Evolutionary conservation across 2,888 invertebrate species (phyloP), one percentile per base, ranked within the genome.

Genomic region (Gymnosoma rotundatum): DNA sequence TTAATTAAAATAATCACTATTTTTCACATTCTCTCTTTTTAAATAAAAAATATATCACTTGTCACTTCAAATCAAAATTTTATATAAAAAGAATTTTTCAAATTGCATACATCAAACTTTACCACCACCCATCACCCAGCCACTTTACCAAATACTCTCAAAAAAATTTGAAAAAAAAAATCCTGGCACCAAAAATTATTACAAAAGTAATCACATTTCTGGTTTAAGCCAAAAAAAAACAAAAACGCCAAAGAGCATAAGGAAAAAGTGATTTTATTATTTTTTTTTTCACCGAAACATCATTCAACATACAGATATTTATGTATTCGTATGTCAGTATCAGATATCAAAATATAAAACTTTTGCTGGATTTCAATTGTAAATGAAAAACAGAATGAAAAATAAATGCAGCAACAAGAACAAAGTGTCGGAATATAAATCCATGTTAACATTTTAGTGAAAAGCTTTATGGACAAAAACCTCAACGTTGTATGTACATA

Each of bases 131-230:
- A n/a, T 61, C 73, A 79, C 18, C 73, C 73, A 72, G 64, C 52
- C 48, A 36, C 9, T 38, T 20, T 54, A 8, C 16, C 32, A 5
- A 32, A 32, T 6, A 32, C 32, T 32, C 7, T 8, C 67, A 58
- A 16, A 50, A 20, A 20, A 4, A 16, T n/a, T n/a, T 50, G 20
- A 50, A 58, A 45, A 78, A 75, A 54, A 58, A 75, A 66, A 52
- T 76, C 60, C 45, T 21, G 9, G 66, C 73, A 79, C 21, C 58
- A 80, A 66, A 76, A 81, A 86, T 87, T 87, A 86, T 86, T 83
- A 83, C 85, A 86, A 88, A 88, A 87, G 87, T 88, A 88, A 88
- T 88, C 88, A 87, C 87, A 87, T 87, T 87, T 86, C 83, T 81
- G 83, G 67, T 86, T 88, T 73, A 84, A 87, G 80, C 82, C 83